A percentile compares a stretch with the other conserved stretches of the same genome.
Evolutionary conservation across 1,140 invertebrate genomes (phyloP).

Genomic region (Drosophila ananassae): DNA sequence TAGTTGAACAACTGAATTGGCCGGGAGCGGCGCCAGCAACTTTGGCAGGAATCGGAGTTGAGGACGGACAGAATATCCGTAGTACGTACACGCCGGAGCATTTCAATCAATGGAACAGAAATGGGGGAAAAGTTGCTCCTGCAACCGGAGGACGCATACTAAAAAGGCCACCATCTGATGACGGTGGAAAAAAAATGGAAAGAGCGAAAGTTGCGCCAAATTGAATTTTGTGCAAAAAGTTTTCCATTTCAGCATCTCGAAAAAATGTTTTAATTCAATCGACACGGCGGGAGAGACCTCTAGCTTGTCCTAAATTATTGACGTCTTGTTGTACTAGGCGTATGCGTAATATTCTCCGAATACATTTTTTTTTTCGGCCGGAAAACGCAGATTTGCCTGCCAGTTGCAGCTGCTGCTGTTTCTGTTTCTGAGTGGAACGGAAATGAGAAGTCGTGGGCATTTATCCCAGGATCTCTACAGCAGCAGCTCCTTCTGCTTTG

Average conservation of each 20-base stretch:
- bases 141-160: conserved; percentile 57
- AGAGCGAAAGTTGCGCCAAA: conserved; percentile 65
- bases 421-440: conserved; percentile 31
- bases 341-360: conserved; percentile 54
- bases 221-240: conserved; percentile 70
- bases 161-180: conserved; percentile 63
- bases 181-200: conserved; percentile 20
- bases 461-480: conserved; percentile 58
- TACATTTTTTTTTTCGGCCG: conserved; percentile 30
- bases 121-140: conserved; percentile 54
- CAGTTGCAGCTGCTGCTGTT: conserved; percentile 62
- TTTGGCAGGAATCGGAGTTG: conserved; percentile 7
- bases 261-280: conserved; percentile 44
- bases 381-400: conserved; percentile 64
- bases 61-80: conserved; percentile 8
- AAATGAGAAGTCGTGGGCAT: conserved; percentile 66
- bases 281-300: conserved; percentile 8
- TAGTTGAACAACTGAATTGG: conserved; percentile 74
- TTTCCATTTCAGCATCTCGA: conserved; percentile 19
- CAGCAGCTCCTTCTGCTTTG: conserved; percentile 5
- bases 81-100: conserved; percentile 32
- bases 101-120: conserved; percentile 65
- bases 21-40: conserved; percentile 19
- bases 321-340: conserved; percentile 58
- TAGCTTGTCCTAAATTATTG: conserved; percentile 63